Percentiles rank a stretch among this genome's conserved stretches.
Conservation (phyloP, 2,888 invertebrate genomes). For the Andrena praecox region DNA sequence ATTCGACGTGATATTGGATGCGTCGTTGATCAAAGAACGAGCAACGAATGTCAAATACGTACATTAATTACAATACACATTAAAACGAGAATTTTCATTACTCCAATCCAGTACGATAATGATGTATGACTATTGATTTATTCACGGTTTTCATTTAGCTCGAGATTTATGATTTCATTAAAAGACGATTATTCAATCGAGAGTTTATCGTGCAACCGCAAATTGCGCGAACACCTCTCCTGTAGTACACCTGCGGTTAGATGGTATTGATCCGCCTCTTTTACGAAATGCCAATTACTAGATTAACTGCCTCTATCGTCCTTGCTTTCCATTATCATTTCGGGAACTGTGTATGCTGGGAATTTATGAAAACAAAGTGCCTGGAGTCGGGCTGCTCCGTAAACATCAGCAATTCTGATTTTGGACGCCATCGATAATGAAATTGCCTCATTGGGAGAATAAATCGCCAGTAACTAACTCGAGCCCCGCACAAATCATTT, state of each 20-base stretch:
- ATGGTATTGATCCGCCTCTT: slow-evolving; percentile 40
- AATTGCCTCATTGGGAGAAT: background rate
- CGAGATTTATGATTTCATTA: slow-evolving; percentile 11
- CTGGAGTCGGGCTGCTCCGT: background rate
- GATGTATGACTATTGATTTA: slow-evolving; percentile 4
- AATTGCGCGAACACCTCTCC: background rate
- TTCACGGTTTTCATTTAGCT: background rate
- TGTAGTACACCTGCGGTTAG: slow-evolving; percentile 11
- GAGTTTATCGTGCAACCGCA: background rate
- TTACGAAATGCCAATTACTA: slow-evolving; percentile 31
- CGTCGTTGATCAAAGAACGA: too few species aligned
- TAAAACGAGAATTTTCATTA: background rate
- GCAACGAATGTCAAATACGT: background rate
- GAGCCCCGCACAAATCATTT: background rate
- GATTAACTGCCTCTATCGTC: slow-evolving; percentile 27
- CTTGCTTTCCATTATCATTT: slow-evolving; percentile 29
- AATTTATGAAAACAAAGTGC: slow-evolving; percentile 15
- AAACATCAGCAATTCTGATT: background rate
- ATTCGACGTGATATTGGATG: too few species aligned
- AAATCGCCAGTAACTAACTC: background rate
- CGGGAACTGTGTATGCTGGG: slow-evolving; percentile 1
- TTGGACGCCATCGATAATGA: background rate
- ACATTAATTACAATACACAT: background rate
- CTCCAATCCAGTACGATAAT: background rate
- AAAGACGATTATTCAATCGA: slow-evolving; percentile 22